Evolutionary conservation across 2,888 invertebrate genomes (phyloP).

Genomic region (Augiades crinisus): DNA sequence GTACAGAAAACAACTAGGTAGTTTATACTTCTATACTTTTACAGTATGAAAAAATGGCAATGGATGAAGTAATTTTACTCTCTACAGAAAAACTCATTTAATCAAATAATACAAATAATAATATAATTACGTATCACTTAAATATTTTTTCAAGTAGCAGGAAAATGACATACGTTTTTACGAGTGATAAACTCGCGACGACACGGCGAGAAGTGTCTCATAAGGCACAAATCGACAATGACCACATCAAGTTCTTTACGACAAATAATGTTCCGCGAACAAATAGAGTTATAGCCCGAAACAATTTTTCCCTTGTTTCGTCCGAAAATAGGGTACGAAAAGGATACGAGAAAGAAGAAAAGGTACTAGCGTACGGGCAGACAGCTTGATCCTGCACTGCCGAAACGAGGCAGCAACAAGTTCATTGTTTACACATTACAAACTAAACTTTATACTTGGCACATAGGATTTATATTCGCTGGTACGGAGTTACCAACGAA

Average conservation of each 20-base stretch:
- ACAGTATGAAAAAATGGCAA: too few species aligned
- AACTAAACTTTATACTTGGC: constrained; percentile 48
- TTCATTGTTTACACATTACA: constrained; percentile 48
- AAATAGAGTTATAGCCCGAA: constrained; percentile 58
- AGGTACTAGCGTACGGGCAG: constrained; percentile 62
- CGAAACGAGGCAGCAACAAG: constrained; percentile 72
- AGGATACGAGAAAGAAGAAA: constrained; percentile 49
- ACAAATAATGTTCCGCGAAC: constrained; percentile 68
- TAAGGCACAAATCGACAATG: constrained; percentile 28
- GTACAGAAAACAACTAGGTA: too few species aligned
- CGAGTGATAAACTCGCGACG: constrained; percentile 18
- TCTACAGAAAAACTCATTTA: too few species aligned
- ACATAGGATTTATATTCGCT: constrained; percentile 45
- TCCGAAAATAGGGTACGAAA: constrained; percentile 52
- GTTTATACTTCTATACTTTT: too few species aligned
- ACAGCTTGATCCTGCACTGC: constrained; percentile 71
- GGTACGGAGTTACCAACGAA: constrained; percentile 38
- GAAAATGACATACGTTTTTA: constrained; percentile 5
- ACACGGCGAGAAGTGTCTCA: constrained; percentile 19
- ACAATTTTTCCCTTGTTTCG: constrained; percentile 70
- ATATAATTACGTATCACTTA: neutral
- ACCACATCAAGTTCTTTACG: constrained; percentile 49
- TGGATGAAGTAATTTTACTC: too few species aligned
- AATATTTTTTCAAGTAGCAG: neutral
- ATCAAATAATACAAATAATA: constrained; percentile 6